A percentile compares a stretch with the other conserved stretches of the same genome.
These are phyloP conservation scores for Leucozona laternaria DNA, from an alignment of 2,888 invertebrate species.

Conservation along the genomic window DNA sequence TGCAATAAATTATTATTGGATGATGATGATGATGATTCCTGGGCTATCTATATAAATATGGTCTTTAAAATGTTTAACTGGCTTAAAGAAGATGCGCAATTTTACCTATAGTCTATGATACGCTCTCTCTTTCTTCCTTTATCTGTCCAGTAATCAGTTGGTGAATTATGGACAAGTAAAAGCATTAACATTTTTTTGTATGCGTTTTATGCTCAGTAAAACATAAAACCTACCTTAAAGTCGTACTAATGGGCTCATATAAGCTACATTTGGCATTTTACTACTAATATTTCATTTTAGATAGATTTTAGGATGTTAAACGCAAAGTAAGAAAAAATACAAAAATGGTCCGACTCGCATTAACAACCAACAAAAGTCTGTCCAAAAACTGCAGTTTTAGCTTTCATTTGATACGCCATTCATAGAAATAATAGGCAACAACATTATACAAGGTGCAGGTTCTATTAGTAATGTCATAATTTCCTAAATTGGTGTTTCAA, in stretches of 20 bases:
- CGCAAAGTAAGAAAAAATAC: too few species aligned
- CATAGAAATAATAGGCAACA: too few species aligned
- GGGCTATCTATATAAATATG: conserved; percentile 5
- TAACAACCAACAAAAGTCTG: too few species aligned
- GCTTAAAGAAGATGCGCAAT: not conserved
- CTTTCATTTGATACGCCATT: too few species aligned
- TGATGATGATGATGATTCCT: conserved; percentile 2
- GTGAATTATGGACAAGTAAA: conserved; percentile 61
- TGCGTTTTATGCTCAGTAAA: conserved; percentile 14
- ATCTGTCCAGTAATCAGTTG: conserved; percentile 56
- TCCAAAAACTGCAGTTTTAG: too few species aligned
- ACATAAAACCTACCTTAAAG: not conserved
- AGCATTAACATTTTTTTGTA: conserved; percentile 28
- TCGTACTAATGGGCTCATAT: not conserved
- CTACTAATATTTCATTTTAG: too few species aligned
- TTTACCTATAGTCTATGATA: not conserved
- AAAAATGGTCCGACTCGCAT: too few species aligned
- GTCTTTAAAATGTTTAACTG: not conserved
- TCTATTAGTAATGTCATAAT: too few species aligned
- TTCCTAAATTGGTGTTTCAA: too few species aligned
- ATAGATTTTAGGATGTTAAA: too few species aligned
- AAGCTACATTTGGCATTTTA: too few species aligned
- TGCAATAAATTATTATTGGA: conserved; percentile 35
- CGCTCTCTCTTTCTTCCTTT: conserved; percentile 2
- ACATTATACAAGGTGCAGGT: too few species aligned